Conservation (phyloP, 2,888 invertebrate genomes). For the Lamellibrachia satsuma region DNA sequence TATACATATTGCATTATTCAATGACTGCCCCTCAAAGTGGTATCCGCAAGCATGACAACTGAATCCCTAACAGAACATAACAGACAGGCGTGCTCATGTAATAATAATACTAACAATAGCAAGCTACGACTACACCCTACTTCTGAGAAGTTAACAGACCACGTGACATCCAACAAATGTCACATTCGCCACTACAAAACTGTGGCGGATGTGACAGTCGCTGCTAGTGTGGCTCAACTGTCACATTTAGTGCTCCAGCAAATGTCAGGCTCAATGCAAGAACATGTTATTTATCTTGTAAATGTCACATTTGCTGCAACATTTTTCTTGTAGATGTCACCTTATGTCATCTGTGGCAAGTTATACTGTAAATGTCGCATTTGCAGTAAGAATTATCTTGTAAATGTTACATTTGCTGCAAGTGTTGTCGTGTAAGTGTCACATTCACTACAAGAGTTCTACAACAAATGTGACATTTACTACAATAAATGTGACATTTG, state of each 20-base stretch:
- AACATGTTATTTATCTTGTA: no score
- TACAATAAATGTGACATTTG: background rate
- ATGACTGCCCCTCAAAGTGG: background rate
- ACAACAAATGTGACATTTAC: background rate
- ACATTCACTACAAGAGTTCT: background rate
- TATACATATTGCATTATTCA: constrained; percentile 10
- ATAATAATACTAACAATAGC: background rate
- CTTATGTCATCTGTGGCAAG: background rate
- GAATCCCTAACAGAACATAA: background rate
- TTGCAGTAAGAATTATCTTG: background rate
- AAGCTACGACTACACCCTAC: background rate
- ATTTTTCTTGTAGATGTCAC: background rate
- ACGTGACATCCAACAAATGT: background rate
- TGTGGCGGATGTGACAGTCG: background rate
- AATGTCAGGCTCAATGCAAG: no score
- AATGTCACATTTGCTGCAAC: no score
- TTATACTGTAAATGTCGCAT: background rate
- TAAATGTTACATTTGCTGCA: background rate
- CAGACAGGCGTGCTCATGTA: background rate
- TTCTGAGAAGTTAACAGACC: background rate
- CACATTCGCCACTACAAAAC: background rate
- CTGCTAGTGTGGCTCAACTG: background rate
- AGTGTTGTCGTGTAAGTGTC: background rate
- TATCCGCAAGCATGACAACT: background rate
- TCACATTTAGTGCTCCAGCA: background rate